Percentiles rank a stretch among this genome's conserved stretches.
phyloP scores from a whole-genome alignment of 2,797 vertebrate genomes.

The Poeciliopsis paucimaculata region DNA sequence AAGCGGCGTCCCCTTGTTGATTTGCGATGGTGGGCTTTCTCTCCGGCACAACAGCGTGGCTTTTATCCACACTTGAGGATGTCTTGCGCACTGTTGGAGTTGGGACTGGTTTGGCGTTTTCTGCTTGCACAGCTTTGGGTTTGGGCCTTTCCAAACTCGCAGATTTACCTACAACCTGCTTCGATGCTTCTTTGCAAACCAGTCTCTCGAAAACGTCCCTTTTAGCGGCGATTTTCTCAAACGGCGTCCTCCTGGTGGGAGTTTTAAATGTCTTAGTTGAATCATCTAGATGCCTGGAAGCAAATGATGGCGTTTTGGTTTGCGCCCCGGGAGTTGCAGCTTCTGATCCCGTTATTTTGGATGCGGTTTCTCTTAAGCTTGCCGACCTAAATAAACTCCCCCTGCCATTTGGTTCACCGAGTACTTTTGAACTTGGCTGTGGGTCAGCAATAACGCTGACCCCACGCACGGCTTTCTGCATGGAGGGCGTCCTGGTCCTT shows the following conservation, averaged over 20 bases:
- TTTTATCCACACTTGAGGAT: conserved; percentile 35
- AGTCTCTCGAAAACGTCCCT: conserved; percentile 71
- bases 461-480: conserved; percentile 54
- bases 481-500: conserved; percentile 67
- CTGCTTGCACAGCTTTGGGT: conserved; percentile 37
- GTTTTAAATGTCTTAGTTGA: conserved; percentile 59
- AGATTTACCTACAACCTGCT: conserved; percentile 52
- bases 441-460: not conserved
- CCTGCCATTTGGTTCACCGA: conserved; percentile 51
- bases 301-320: conserved; percentile 11
- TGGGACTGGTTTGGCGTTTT: conserved; percentile 34
- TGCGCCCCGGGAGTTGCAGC: conserved; percentile 5
- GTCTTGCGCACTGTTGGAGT: conserved; percentile 34
- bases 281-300: conserved; percentile 30
- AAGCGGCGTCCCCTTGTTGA: conserved; percentile 32
- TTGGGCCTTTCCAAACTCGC: conserved; percentile 70
- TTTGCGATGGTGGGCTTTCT: conserved; percentile 43
- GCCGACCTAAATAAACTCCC: conserved; percentile 43
- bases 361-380: conserved; percentile 50
- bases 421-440: conserved; percentile 41
- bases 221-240: conserved; percentile 70
- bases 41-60: conserved; percentile 27
- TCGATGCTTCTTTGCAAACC: conserved; percentile 64
- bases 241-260: conserved; percentile 64
- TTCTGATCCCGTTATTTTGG: conserved; percentile 37